Evolutionary conservation across 1,140 invertebrate genomes (phyloP).

Genomic region (Bombus confusus): DNA sequence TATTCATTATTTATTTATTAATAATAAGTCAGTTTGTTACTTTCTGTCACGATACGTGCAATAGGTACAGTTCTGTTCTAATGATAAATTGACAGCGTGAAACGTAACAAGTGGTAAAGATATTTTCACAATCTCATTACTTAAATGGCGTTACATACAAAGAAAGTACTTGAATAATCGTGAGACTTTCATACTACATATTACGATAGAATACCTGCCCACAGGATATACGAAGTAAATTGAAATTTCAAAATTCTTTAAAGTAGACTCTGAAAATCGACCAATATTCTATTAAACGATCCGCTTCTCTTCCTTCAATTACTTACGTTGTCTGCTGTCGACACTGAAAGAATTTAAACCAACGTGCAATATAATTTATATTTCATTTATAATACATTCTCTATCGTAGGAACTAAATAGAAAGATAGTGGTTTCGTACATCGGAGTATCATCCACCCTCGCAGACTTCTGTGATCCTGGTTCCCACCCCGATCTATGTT

Average conservation of each 20-base stretch:
- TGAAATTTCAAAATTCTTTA: neutral
- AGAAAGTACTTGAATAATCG: neutral
- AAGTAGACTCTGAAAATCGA: neutral
- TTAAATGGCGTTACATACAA: neutral
- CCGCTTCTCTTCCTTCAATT: neutral
- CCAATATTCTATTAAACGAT: neutral
- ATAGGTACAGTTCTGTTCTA: neutral
- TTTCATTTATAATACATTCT: neutral
- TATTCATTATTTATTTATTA: too few relatives aligned
- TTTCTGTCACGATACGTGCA: too few relatives aligned
- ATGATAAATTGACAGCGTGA: too few relatives aligned
- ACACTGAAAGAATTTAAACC: neutral
- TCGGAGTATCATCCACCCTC: neutral
- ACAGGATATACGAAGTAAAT: neutral
- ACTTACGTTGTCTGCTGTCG: neutral
- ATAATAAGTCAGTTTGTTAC: too few relatives aligned
- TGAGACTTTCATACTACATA: neutral
- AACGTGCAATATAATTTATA: neutral
- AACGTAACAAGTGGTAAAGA: neutral
- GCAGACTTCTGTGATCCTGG: conserved; percentile 71
- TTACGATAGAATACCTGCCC: too few relatives aligned
- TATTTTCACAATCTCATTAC: neutral
- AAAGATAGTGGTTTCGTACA: conserved; percentile 3
- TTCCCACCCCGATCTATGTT: conserved; percentile 68
- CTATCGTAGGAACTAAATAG: neutral